Base-by-base conservation (phyloP, 2,113 vertebrate genomes). In the Procavia capensis region DNA sequence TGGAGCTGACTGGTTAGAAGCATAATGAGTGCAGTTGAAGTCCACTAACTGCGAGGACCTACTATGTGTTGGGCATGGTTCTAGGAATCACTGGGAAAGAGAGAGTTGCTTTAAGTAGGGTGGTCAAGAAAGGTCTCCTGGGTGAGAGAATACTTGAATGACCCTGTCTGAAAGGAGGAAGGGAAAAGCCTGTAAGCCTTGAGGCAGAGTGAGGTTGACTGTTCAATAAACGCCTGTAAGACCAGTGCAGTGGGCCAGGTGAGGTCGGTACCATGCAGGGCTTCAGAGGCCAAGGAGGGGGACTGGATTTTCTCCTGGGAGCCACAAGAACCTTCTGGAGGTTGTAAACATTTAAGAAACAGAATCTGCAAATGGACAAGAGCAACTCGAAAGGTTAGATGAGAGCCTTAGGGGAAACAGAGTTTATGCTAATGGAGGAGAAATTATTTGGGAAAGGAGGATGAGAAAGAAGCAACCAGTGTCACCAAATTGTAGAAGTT, bases 181-280 rank as follows among this genome's bases (percentile, higher is more conserved):
- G 43, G n/a, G 50, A 4, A n/a, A 61, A 54, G n/a, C 54, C 0
- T 0, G 8, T 43, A 66, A 13, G 34, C 8, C 43, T 36, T 13
- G 54, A 13, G 3, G n/a, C 9, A 14, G 9, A 29, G 34, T 11
- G 25, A 36, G 25, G 4, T 3, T 25, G 70, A 22, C 20, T 2
- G 1, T 31, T 68, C 27, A 0, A 0, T 2, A 29, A 86, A 9
- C 68, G 8, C 22, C 43, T 20, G 43, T 0, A 8, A 61, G 31
- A n/a, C 22, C 2, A 17, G 10, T 25, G 20, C 57, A 20, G 24
- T 7, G 24, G n/a, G 31, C 43, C 54, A 36, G n/a, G 57, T 0
- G 1, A 34, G 5, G 57, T 14, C 9, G 6, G 39, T 45, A 3
- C 7, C 9, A 2, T 7, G n/a, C 75, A 17, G 2, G 50, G 24